Evolutionary conservation across 2,888 invertebrate genomes (phyloP).

Genomic region (Microctonus aethiopoides): DNA sequence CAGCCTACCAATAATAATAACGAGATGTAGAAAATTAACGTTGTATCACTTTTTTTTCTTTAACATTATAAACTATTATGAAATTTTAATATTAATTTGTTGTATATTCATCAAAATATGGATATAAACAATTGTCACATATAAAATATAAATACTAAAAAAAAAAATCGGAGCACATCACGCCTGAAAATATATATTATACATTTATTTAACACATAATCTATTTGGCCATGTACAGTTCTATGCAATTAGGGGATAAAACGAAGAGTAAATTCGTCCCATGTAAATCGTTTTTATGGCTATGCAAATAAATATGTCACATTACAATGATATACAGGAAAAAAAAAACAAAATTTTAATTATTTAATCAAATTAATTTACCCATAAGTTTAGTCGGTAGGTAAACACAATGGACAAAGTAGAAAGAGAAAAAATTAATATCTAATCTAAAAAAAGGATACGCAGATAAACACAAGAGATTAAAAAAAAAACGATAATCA

Average conservation of each 20-base stretch:
- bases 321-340: constrained; percentile 57
- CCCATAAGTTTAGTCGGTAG: too few relatives aligned
- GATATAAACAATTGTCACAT: constrained; percentile 29
- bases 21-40: background rate
- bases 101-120: constrained; percentile 37
- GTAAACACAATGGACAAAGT: too few relatives aligned
- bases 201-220: background rate
- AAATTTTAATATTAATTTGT: constrained; percentile 35
- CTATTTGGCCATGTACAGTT: background rate
- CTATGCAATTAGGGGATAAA: background rate
- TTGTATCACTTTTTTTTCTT: constrained; percentile 21
- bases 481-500: too few relatives aligned
- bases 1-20: background rate
- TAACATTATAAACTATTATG: constrained; percentile 29
- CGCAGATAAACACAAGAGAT: too few relatives aligned
- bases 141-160: background rate
- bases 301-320: constrained; percentile 61
- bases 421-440: too few relatives aligned
- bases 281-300: constrained; percentile 67
- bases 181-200: background rate
- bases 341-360: constrained; percentile 33
- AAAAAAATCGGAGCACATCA: constrained; percentile 1
- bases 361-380: too few relatives aligned
- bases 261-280: constrained; percentile 36
- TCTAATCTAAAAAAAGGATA: too few relatives aligned